Evolutionary conservation across 2,888 invertebrate species (phyloP).

Genomic region (Zygothrica quintamaculata): DNA sequence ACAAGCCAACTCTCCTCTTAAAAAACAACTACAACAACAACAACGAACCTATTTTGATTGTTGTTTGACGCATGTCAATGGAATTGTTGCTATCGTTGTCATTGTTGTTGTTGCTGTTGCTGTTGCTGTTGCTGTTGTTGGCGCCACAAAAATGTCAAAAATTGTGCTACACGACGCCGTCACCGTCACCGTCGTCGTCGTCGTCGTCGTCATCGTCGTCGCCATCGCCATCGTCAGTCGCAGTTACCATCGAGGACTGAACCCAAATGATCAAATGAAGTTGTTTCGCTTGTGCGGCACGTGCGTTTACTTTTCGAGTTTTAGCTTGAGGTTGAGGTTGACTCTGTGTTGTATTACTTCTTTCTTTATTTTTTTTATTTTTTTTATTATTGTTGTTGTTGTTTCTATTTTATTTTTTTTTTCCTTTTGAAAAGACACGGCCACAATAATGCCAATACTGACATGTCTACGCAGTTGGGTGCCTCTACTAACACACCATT

Average conservation of each 20-base stretch:
- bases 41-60: slow-evolving; percentile 71
- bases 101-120: slow-evolving; percentile 30
- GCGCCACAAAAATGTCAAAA: slow-evolving; percentile 78
- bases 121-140: slow-evolving; percentile 54
- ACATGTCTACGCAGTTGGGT: slow-evolving; percentile 77
- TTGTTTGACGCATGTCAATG: slow-evolving; percentile 79
- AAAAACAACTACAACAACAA: slow-evolving; percentile 18
- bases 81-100: slow-evolving; percentile 45
- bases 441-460: slow-evolving; percentile 62
- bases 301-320: slow-evolving; percentile 73
- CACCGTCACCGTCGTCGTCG: slow-evolving; percentile 14
- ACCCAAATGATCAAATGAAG: slow-evolving; percentile 69
- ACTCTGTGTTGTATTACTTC: slow-evolving; percentile 9
- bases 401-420: slow-evolving; percentile 9
- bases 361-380: slow-evolving; percentile 32
- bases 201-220: background rate
- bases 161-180: slow-evolving; percentile 70
- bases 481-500: slow-evolving; percentile 51
- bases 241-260: slow-evolving; percentile 36
- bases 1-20: slow-evolving; percentile 3
- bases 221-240: slow-evolving; percentile 4
- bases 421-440: slow-evolving; percentile 32
- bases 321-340: slow-evolving; percentile 38
- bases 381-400: slow-evolving; percentile 3
- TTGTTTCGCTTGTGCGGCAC: slow-evolving; percentile 77